These are phyloP conservation scores for Dasysyrphus tricinctus DNA, from an alignment of 2,888 invertebrate species.

Conservation along the genomic window DNA sequence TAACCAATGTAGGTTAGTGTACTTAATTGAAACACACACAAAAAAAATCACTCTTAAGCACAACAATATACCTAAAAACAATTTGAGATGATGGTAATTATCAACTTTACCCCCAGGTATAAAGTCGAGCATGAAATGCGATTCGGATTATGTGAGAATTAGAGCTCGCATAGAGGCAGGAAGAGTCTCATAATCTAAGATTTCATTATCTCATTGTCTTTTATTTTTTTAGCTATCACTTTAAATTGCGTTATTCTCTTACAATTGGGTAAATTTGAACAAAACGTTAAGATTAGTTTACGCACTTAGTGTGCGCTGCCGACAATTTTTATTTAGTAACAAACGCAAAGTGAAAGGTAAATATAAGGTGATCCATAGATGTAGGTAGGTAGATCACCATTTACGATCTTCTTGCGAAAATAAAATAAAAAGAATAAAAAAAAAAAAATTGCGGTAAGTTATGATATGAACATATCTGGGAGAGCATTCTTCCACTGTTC, in stretches of 20 bases:
- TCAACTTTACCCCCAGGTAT: slow-evolving; percentile 32
- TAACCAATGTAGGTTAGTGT: not conserved
- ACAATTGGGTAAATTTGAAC: slow-evolving; percentile 59
- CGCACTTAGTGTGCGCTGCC: slow-evolving; percentile 44
- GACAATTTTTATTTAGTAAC: slow-evolving; percentile 24
- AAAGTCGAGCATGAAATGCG: slow-evolving; percentile 40
- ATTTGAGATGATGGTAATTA: slow-evolving; percentile 10
- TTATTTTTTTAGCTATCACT: slow-evolving; percentile 16
- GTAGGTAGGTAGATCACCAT: not conserved
- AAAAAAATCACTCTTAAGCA: not conserved
- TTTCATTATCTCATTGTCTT: slow-evolving; percentile 64
- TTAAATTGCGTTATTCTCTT: slow-evolving; percentile 44
- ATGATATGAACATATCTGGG: slow-evolving; percentile 1
- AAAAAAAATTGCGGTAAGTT: slow-evolving; percentile 12
- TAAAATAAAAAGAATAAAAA: not conserved
- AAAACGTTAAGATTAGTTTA: slow-evolving; percentile 62
- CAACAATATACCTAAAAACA: not conserved
- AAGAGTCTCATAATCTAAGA: slow-evolving; percentile 33
- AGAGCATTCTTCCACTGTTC: not conserved
- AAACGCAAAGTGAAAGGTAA: slow-evolving; percentile 50
- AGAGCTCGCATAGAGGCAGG: not conserved
- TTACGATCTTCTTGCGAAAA: slow-evolving; percentile 34
- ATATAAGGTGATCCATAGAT: slow-evolving; percentile 13
- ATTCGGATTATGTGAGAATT: slow-evolving; percentile 33
- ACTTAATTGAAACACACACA: not conserved